Percentiles rank a stretch among this genome's conserved stretches.
Conservation (phyloP, 2,113 vertebrate genomes). For the Ellobius talpinus region DNA sequence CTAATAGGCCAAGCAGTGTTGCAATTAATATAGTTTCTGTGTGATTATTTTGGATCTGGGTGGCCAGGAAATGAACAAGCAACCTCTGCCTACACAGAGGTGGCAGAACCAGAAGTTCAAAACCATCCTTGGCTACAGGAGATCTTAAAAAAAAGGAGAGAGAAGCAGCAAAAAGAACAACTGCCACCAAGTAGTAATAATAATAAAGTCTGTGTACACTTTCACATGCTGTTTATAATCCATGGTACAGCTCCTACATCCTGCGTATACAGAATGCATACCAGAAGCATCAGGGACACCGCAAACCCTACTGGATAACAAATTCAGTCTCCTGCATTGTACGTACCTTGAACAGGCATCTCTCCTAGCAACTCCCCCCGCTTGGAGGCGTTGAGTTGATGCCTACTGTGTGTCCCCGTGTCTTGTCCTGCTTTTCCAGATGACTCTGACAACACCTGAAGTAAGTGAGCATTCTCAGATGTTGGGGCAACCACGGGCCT, state of each 20-base stretch:
- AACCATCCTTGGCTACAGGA: background rate
- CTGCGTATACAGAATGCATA: background rate
- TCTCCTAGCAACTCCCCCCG: slow-evolving; percentile 93
- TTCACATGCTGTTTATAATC: background rate
- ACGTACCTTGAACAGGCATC: slow-evolving; percentile 88
- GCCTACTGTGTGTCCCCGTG: slow-evolving; percentile 84
- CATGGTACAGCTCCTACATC: background rate
- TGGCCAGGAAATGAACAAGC: too few relatives aligned
- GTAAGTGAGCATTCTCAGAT: slow-evolving; percentile 85
- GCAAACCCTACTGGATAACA: background rate
- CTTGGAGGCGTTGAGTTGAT: slow-evolving; percentile 91
- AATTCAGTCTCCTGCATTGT: background rate
- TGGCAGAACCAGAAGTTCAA: background rate
- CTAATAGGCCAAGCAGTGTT: too few relatives aligned
- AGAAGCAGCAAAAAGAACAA: background rate
- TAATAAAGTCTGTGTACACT: background rate
- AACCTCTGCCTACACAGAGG: background rate
- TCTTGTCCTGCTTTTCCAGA: slow-evolving; percentile 87
- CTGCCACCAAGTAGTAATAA: background rate
- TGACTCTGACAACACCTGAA: slow-evolving; percentile 87
- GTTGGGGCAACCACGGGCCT: slow-evolving; percentile 85
- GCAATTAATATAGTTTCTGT: too few relatives aligned
- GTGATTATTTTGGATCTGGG: too few relatives aligned
- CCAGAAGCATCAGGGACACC: background rate
- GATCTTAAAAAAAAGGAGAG: background rate